Percentiles rank a stretch among this genome's conserved stretches.
These are phyloP conservation scores for Pseudochirops corinnae DNA, from an alignment of 2,797 vertebrate genomes.

Conservation along the genomic window DNA sequence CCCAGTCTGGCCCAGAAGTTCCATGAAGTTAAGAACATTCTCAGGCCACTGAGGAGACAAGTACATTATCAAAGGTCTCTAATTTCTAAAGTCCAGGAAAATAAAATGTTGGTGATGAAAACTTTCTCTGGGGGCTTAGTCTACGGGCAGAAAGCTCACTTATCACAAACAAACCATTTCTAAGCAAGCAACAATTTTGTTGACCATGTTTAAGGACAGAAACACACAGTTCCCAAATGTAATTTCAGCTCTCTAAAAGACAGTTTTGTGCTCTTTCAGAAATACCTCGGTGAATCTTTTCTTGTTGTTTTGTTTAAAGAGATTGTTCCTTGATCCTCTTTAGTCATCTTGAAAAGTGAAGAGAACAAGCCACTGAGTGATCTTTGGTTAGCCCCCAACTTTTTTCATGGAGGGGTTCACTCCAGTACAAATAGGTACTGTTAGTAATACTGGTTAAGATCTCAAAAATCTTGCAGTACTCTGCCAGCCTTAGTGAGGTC, in stretches of 20 bases:
- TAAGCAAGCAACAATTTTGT: conserved; percentile 61
- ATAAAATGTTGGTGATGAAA: conserved; percentile 44
- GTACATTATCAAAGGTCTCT: not conserved
- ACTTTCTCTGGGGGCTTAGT: conserved; percentile 51
- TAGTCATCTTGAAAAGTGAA: conserved; percentile 49
- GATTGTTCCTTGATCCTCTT: conserved; percentile 36
- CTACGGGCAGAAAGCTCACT: conserved; percentile 53
- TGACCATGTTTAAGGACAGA: conserved; percentile 55
- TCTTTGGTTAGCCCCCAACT: not conserved
- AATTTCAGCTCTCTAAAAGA: conserved; percentile 63
- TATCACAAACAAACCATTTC: conserved; percentile 66
- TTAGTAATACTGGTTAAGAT: not conserved
- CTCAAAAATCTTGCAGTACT: conserved; percentile 41
- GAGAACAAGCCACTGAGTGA: conserved; percentile 21
- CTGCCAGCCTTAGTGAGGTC: conserved; percentile 31
- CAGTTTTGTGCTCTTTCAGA: conserved; percentile 54
- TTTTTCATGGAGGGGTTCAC: not conserved
- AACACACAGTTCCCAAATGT: conserved; percentile 48
- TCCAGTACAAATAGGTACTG: not conserved
- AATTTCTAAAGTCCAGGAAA: conserved; percentile 51
- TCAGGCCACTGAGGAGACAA: not conserved
- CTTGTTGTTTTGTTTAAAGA: conserved; percentile 61
- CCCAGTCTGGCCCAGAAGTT: conserved; percentile 37
- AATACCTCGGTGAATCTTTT: conserved; percentile 59
- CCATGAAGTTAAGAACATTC: not conserved